Base-by-base conservation (phyloP, 2,888 invertebrate genomes). In the Erpobdella octoculata region DNA sequence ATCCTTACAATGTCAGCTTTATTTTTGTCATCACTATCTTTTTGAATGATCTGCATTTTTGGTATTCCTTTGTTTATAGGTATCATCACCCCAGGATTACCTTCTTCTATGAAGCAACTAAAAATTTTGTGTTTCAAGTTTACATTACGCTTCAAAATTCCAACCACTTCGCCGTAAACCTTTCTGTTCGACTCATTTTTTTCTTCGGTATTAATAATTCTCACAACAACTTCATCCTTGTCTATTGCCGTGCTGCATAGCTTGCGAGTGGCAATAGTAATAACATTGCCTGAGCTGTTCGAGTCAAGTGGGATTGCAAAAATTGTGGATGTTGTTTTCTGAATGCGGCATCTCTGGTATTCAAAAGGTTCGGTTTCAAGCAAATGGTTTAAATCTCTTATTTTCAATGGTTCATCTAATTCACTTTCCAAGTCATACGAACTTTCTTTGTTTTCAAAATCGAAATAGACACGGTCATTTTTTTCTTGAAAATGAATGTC, bases 1-100 rank as follows among this genome's bases (percentile, higher is more conserved):
- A 79, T 77, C 31, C 46, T 31, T 8, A 72, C 72, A n/a, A n/a
- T n/a, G 15, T 36, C 25, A 18, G 38, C 61, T 5, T 78, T 76
- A 70, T 74, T 74, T 3, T 74, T 58, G 28, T 70, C 58, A 33
- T 77, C 76, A 21, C 12, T 18, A 8, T 67, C 46, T 4, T 37
- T 36, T n/a, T 65, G 37, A n/a, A 67, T 53, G 31, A 67, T 67
- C 31, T 61, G 46, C 18, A 72, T 65, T 15, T 74, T 74, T n/a
- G 79, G 79, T 12, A 80, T 73, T 38, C 78, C 77, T 18, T 70
- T 64, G 71, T 80, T 79, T 9, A 81, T 68, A 2, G 81, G 81
- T 2, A 78, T 74, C 77, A 81, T 74, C 21, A 79, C 64, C 6
- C 80, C 80, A 37, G 79, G 75, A 37, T 78, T 78, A 36, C 75